Base-by-base conservation (phyloP, 1,140 invertebrate species). In the Aphelinus atriplicis region DNA sequence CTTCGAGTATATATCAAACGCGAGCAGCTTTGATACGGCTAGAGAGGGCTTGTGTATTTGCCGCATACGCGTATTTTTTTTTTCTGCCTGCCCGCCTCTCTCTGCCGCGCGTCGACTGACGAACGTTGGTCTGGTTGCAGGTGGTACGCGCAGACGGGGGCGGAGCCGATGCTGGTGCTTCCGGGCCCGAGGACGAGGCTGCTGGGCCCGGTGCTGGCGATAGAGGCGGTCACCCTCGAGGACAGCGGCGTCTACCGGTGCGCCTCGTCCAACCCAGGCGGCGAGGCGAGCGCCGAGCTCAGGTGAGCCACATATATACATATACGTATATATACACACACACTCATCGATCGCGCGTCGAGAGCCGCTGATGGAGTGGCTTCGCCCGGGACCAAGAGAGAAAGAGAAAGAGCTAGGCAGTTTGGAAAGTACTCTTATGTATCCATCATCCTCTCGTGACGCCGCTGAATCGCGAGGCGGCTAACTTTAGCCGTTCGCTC, bases 221-320 rank as follows among this genome's bases (percentile, higher is more conserved):
- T 94, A 64, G 93, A 94, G 82, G 92, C 92, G 2, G 92, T 93
- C 9, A 92, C 91, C 2, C 84, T 90, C 5, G 92, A 93, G 78
- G 93, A 94, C 81, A 91, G 90, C 56, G 93, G 93, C 1, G 86
- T 91, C 56, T 94, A 94, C 84, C 89, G 92, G 60, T 94, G 93
- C 82, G 91, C 92, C 2, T 90, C 90, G 10, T 90, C 90, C n/a
- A 94, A 94, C 84, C 89, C 91, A 63, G 92, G 91, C 3, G 93
- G 93, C 1, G 92, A 94, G 84, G 89, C 91, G 0, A 92, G 90
- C 78, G 91, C 91, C 10, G 92, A 94, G 78, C 83, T 93, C 62
- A 84, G 86, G 85, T 88, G 80, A 80, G 26, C 26, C 26, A 26
- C 26, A 26, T 26, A 26, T 26, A 26, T 26, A 0, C 0, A 26